Base-by-base conservation (phyloP, 2,113 vertebrate species). In the Ammodytes dubius region DNA sequence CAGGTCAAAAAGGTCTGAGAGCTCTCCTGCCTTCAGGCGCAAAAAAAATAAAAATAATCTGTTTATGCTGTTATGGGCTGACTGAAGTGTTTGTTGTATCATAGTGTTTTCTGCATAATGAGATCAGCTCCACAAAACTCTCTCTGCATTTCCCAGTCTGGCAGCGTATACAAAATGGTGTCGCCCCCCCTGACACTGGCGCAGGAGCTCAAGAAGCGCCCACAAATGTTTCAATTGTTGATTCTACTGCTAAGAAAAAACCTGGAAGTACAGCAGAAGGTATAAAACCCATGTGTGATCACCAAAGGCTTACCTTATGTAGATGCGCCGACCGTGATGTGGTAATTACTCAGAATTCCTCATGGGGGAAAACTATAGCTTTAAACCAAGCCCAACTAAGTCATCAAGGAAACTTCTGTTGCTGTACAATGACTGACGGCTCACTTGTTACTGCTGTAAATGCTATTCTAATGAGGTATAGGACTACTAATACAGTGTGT, bases 1-100 rank as follows among this genome's bases (percentile, higher is more conserved):
- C 67, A 46, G 88, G 90, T 91, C 91, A 90, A n/a, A 81, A 47
- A 84, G 79, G 85, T 87, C 88, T 27, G 37, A 73, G 67, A 81
- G 80, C 75, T 53, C 57, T 14, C 56, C 53, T 56, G 77, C 75
- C 84, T 75, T 40, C 57, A 35, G 79, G 79, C 17, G 80, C 75
- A 77, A 83, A 86, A 88, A 73, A 84, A 79, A 84, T 85, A 88
- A 73, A 84, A 79, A 85, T 57, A 61, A 52, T n/a, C 10, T 63
- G 74, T 85, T 89, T 85, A 84, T 69, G 65, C 79, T 14, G 27
- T 71, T 71, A 66, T 66, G 27, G 27, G 67, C 63, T 15, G 63
- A 53, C 19, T 2, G 42, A 27, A 27, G 13, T 64, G 70, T 76
- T 71, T 87, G 52, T 76, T 84, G 78, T 54, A 60, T 37, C n/a